Percentiles rank a stretch among this genome's conserved stretches.
Evolutionary conservation across 2,113 vertebrate species (phyloP).

Genomic region (Lynx canadensis): DNA sequence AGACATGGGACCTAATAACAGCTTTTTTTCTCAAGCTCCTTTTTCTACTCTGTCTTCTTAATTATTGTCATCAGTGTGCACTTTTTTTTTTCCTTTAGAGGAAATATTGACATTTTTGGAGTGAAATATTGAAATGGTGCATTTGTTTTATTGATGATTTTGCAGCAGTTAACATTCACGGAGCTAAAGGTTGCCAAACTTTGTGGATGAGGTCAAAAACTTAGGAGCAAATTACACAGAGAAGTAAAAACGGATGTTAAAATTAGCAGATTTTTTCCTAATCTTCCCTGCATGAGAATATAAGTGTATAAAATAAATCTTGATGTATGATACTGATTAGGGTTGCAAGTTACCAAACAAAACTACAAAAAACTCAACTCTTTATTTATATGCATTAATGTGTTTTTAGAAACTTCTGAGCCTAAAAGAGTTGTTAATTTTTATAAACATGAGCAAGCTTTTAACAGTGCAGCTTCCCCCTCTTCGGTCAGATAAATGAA

Average conservation of each 20-base stretch:
- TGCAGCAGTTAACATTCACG: constrained; percentile 58
- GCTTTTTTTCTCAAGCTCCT: constrained; percentile 73
- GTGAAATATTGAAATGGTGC: constrained; percentile 58
- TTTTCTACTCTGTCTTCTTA: constrained; percentile 73
- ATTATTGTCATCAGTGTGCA: constrained; percentile 76
- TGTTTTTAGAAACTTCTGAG: constrained; percentile 45
- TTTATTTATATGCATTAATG: neutral
- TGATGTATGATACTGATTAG: constrained; percentile 62
- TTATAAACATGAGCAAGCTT: neutral
- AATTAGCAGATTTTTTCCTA: constrained; percentile 41
- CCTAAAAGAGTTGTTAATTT: constrained; percentile 24
- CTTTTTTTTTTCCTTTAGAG: constrained; percentile 73
- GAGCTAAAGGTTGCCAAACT: constrained; percentile 66
- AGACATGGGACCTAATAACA: constrained; percentile 67
- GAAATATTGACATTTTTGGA: constrained; percentile 81
- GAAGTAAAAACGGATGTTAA: constrained; percentile 62
- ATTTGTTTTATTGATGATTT: constrained; percentile 68
- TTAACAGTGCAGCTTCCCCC: neutral
- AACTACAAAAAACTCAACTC: neutral
- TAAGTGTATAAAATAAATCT: constrained; percentile 76
- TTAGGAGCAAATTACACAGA: constrained; percentile 76
- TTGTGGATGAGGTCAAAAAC: constrained; percentile 53
- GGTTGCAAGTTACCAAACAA: constrained; percentile 75
- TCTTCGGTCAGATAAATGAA: constrained; percentile 8
- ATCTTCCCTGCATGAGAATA: constrained; percentile 41